These are phyloP conservation scores for Mixornis gularis DNA, from an alignment of 2,113 vertebrate genomes.

Conservation along the genomic window DNA sequence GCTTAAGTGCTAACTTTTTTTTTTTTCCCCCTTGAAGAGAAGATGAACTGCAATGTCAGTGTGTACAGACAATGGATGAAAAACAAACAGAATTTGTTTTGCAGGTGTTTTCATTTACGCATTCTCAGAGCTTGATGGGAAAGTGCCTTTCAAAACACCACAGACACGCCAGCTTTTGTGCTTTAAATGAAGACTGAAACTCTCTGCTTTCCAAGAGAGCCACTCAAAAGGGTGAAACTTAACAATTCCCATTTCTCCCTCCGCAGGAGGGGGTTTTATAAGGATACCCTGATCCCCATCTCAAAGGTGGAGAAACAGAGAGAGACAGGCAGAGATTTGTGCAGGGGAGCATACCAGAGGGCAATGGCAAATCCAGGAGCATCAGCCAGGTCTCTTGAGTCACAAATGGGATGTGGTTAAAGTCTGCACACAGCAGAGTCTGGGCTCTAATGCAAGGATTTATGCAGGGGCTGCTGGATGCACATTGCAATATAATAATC, in stretches of 20 bases:
- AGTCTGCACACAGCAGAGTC: background rate
- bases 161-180: background rate
- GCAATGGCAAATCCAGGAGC: background rate
- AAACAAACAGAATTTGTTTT: slow-evolving; percentile 37
- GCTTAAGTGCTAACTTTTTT: slow-evolving; percentile 34
- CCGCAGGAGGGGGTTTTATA: background rate
- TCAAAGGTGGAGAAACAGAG: background rate
- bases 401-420: background rate
- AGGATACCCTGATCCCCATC: background rate
- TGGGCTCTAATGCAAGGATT: background rate
- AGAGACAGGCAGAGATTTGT: background rate
- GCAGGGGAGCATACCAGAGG: background rate
- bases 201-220: background rate
- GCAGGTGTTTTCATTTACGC: background rate
- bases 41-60: background rate
- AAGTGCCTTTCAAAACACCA: slow-evolving; percentile 10
- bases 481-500: background rate
- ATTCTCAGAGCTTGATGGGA: background rate
- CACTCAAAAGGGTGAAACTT: background rate
- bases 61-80: background rate
- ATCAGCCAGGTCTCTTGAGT: background rate
- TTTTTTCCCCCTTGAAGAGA: background rate
- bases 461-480: background rate
- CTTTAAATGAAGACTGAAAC: slow-evolving; percentile 20
- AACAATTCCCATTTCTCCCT: background rate